phyloP scores from a whole-genome alignment of 2,113 vertebrate genomes.

The Vanacampus margaritifer region DNA sequence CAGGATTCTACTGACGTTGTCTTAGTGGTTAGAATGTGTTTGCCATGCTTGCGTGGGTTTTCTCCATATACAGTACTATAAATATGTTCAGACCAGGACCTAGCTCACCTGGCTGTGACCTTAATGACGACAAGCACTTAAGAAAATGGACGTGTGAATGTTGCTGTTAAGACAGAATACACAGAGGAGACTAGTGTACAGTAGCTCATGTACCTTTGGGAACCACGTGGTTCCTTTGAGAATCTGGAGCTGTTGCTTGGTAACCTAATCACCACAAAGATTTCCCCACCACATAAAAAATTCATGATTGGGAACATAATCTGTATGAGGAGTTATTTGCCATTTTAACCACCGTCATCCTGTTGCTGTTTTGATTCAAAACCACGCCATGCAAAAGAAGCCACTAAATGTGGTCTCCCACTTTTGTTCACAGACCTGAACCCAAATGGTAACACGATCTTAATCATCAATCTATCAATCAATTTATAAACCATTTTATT shows the following conservation, averaged over 20 bases:
- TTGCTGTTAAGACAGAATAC: not conserved
- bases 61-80: no score
- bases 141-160: not conserved
- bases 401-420: not conserved
- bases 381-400: no score
- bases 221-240: not conserved
- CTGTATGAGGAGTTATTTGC: not conserved
- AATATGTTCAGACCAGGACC: no score
- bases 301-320: not conserved
- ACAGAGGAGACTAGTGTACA: not conserved
- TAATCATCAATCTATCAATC: not conserved
- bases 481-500: not conserved
- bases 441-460: not conserved
- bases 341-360: no score
- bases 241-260: not conserved
- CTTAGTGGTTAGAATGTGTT: no score
- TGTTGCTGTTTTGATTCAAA: no score
- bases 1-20: not conserved
- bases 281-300: not conserved
- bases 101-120: no score
- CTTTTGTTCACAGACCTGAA: not conserved
- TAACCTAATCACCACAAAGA: not conserved
- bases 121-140: not conserved
- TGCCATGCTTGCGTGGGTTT: no score
- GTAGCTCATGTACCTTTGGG: not conserved